Conservation (phyloP, 2,113 vertebrate genomes). For the Ornithorhynchus anatinus region DNA sequence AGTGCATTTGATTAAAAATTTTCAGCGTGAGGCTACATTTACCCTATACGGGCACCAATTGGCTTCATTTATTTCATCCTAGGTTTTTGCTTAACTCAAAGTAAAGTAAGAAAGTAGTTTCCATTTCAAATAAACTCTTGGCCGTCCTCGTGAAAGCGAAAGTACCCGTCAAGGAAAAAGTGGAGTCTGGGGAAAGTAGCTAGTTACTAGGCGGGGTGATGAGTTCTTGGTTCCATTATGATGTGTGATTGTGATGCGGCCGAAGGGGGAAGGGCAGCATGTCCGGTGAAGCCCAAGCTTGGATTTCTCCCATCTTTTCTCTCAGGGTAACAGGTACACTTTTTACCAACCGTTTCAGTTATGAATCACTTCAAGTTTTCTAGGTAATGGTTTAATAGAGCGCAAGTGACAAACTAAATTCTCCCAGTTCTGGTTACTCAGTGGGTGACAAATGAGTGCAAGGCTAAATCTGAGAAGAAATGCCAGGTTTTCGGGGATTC, state of each 20-base stretch:
- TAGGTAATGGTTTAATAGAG: not conserved
- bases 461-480: not conserved
- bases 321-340: not conserved
- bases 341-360: not conserved
- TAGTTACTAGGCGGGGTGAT: not conserved
- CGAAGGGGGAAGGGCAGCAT: not conserved
- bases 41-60: no score
- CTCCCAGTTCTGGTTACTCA: not conserved
- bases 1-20: no score
- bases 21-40: no score
- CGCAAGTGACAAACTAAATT: not conserved
- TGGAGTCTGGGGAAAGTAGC: not conserved
- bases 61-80: no score
- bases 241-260: constrained; percentile 12
- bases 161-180: not conserved
- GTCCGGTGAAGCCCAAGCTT: not conserved
- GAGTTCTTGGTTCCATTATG: not conserved
- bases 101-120: no score
- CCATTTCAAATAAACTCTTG: no score
- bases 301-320: not conserved
- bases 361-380: not conserved
- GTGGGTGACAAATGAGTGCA: not conserved
- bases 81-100: no score
- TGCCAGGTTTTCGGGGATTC: fast-evolving
- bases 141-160: not conserved